These are phyloP conservation scores for Pseudachorutes palmiensis DNA, from an alignment of 1,140 invertebrate species.

Conservation along the genomic window DNA sequence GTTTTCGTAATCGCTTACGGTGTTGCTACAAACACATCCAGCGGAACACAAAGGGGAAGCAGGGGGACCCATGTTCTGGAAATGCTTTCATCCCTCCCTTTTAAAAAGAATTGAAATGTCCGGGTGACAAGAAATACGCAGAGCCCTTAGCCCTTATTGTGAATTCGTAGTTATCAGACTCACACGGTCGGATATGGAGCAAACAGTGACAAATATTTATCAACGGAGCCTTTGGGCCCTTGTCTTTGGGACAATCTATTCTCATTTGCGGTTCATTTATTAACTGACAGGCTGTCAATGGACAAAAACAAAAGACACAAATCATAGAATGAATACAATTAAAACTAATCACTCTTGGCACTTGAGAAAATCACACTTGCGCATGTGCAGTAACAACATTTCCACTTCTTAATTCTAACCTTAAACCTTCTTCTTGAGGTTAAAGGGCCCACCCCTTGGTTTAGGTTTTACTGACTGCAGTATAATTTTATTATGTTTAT, in stretches of 20 bases:
- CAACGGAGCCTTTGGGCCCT: conserved; percentile 21
- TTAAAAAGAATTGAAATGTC: neutral
- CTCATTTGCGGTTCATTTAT: conserved; percentile 33
- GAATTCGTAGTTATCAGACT: neutral
- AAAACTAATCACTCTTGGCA: neutral
- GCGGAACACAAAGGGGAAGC: neutral
- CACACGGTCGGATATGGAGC: neutral
- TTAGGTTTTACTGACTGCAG: neutral
- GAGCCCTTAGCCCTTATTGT: neutral
- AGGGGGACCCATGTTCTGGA: neutral
- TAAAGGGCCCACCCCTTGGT: conserved; percentile 8
- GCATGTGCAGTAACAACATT: neutral
- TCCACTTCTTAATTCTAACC: neutral
- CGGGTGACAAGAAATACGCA: no score
- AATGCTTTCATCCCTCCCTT: no score
- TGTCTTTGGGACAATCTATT: conserved; percentile 25
- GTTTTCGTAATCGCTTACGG: conserved; percentile 26
- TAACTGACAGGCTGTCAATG: neutral
- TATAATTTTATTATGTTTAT: conserved; percentile 9
- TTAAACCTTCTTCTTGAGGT: neutral
- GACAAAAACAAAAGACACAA: neutral
- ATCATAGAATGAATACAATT: neutral
- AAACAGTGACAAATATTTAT: conserved; percentile 35
- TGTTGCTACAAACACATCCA: conserved; percentile 26
- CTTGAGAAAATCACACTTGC: neutral